A percentile compares a stretch with the other conserved stretches of the same genome.
phyloP scores from a whole-genome alignment of 2,888 invertebrate genomes.

The Brassicogethes aeneus region DNA sequence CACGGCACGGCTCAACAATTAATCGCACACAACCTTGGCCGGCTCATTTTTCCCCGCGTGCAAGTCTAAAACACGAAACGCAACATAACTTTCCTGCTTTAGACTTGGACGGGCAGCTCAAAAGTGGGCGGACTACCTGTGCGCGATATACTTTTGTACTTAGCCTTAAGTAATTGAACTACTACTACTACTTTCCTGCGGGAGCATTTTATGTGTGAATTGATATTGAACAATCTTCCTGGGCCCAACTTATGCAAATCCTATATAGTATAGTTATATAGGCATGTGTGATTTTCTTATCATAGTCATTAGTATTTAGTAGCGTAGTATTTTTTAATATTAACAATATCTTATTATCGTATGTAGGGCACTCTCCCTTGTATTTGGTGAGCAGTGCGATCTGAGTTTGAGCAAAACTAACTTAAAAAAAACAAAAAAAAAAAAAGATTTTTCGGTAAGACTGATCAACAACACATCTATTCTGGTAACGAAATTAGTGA shows the following conservation, averaged over 20 bases:
- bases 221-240: constrained; percentile 42
- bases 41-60: too few relatives aligned
- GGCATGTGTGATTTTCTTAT: constrained; percentile 43
- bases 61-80: too few relatives aligned
- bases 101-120: too few relatives aligned
- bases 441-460: constrained; percentile 41
- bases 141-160: constrained; percentile 31
- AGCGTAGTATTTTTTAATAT: constrained; percentile 24
- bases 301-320: constrained; percentile 40
- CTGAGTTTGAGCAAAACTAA: constrained; percentile 10
- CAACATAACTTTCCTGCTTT: too few relatives aligned
- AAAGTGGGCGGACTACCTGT: too few relatives aligned
- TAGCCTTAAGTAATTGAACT: constrained; percentile 32
- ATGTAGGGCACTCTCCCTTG: constrained; percentile 17
- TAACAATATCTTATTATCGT: constrained; percentile 15
- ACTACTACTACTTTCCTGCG: constrained; percentile 33
- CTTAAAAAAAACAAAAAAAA: constrained; percentile 10
- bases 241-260: constrained; percentile 42
- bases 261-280: constrained; percentile 35
- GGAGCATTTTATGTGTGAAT: constrained; percentile 30
- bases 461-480: constrained; percentile 43
- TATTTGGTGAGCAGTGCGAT: constrained; percentile 6
- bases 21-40: too few relatives aligned
- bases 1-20: constrained; percentile 35
- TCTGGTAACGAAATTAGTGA: constrained; percentile 41